Evolutionary conservation across 2,113 vertebrate genomes (phyloP), one percentile per base, ranked within the genome.

Genomic region (Sinosuthora webbiana): DNA sequence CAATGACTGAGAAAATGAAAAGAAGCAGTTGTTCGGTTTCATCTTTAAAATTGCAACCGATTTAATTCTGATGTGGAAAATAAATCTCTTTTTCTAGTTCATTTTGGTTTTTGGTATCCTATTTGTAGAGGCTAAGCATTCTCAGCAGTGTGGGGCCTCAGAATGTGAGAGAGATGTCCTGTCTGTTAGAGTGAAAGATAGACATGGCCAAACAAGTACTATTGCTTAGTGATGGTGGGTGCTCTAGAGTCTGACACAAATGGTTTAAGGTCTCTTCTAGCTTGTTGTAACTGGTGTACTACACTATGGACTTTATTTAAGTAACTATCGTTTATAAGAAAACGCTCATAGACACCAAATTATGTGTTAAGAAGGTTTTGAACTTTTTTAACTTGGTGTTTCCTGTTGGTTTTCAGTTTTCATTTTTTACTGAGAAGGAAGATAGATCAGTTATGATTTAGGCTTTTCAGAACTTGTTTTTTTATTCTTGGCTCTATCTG

Each of bases 201-300:
- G 28, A 0, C 0, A 25, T 0, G 49, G 24, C 4, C 39, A 63
- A 90, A 82, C 8, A 78, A 44, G 4, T 7, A 39, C 4, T 28
- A 63, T 45, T 71, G 3, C 22, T 53, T 16, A n/a, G 17, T 33
- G 35, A 9, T 19, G 13, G 5, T 57, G 22, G 5, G 3, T 60
- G 33, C 24, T 65, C 15, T 82, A 52, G 4, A 33, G 15, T 22
- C 17, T 65, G 49, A 28, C 9, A 10, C 6, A 55, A 42, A 62
- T 8, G 10, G 1, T 60, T 68, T 73, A 55, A 75, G 7, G 13
- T 68, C 24, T 59, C 20, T 49, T 81, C 39, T 21, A n/a, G 7
- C 7, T 28, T 62, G 30, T 27, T 77, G 14, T 9, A 35, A 7
- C 17, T 87, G 44, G 13, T 33, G 12, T 6, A 23, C 10, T 42